Percentiles rank a stretch among this genome's conserved stretches.
Conservation (phyloP, 2,888 invertebrate species). For the Hecatera dysodea region DNA sequence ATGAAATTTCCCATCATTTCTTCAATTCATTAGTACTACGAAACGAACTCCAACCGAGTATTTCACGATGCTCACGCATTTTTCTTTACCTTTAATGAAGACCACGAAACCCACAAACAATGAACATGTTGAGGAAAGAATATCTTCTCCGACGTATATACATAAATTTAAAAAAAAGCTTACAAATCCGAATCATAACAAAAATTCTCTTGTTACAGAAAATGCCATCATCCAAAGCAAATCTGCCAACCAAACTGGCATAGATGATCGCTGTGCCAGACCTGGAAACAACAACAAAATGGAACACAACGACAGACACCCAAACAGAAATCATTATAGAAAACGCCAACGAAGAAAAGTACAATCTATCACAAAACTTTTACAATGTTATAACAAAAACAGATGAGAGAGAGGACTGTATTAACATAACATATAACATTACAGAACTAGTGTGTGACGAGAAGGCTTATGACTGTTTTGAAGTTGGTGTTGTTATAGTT, state of each 20-base stretch:
- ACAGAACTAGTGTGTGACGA: constrained; percentile 64
- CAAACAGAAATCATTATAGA: constrained; percentile 78
- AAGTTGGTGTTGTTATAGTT: constrained; percentile 92
- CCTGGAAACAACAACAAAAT: constrained; percentile 76
- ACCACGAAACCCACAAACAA: too few relatives aligned
- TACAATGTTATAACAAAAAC: constrained; percentile 75
- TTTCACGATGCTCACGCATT: too few relatives aligned
- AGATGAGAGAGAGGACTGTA: constrained; percentile 68
- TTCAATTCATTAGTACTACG: too few relatives aligned
- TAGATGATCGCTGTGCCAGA: constrained; percentile 83
- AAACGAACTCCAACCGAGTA: too few relatives aligned
- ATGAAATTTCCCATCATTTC: too few relatives aligned
- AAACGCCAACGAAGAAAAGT: constrained; percentile 78
- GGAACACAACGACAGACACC: constrained; percentile 78
- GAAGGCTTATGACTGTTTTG: constrained; percentile 82
- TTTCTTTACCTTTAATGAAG: too few relatives aligned
- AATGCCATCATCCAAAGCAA: constrained; percentile 66
- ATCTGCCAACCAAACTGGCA: constrained; percentile 29
- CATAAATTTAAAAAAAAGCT: too few relatives aligned
- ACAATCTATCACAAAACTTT: constrained; percentile 75
- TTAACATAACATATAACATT: constrained; percentile 63
- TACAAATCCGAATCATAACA: not conserved
- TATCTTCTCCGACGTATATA: too few relatives aligned
- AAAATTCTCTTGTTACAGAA: constrained; percentile 75
- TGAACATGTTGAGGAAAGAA: too few relatives aligned